phyloP scores from a whole-genome alignment of 2,797 vertebrate genomes.

The Xenentodon cancila region DNA sequence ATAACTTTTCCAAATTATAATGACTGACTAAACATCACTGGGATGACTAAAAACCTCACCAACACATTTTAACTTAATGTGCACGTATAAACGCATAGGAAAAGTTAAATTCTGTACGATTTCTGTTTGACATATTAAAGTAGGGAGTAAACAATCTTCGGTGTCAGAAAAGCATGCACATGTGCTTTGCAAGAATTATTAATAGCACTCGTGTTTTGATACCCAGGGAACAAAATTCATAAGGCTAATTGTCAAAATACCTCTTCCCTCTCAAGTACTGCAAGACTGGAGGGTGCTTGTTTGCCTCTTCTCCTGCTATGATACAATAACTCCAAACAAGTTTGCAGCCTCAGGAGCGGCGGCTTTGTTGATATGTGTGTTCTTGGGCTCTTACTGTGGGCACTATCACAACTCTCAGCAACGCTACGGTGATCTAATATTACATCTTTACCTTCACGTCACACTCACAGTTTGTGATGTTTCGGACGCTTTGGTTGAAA shows the following conservation, averaged over 20 bases:
- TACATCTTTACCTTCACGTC: slow-evolving; percentile 28
- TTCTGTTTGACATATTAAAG: background rate
- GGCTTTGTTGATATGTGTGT: slow-evolving; percentile 65
- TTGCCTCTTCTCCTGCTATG: slow-evolving; percentile 77
- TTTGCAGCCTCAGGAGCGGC: slow-evolving; percentile 73
- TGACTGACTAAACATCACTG: background rate
- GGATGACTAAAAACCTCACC: too few species aligned
- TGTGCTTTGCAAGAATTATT: slow-evolving; percentile 67
- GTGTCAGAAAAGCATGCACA: slow-evolving; percentile 34
- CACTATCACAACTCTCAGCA: slow-evolving; percentile 40
- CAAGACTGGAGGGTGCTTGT: slow-evolving; percentile 80
- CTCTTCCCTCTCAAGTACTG: slow-evolving; percentile 65
- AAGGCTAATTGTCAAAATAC: slow-evolving; percentile 79
- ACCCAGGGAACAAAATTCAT: slow-evolving; percentile 72
- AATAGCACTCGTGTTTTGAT: slow-evolving; percentile 70
- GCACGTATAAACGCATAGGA: background rate
- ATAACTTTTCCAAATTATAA: background rate
- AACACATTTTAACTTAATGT: background rate
- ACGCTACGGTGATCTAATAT: slow-evolving; percentile 31
- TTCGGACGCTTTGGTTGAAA: slow-evolving; percentile 27
- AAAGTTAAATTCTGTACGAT: background rate
- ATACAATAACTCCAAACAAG: slow-evolving; percentile 79
- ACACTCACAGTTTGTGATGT: slow-evolving; percentile 17
- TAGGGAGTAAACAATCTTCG: slow-evolving; percentile 19
- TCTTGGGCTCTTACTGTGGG: slow-evolving; percentile 58